phyloP scores from a whole-genome alignment of 2,113 vertebrate species.

The Pithys albifrons region DNA sequence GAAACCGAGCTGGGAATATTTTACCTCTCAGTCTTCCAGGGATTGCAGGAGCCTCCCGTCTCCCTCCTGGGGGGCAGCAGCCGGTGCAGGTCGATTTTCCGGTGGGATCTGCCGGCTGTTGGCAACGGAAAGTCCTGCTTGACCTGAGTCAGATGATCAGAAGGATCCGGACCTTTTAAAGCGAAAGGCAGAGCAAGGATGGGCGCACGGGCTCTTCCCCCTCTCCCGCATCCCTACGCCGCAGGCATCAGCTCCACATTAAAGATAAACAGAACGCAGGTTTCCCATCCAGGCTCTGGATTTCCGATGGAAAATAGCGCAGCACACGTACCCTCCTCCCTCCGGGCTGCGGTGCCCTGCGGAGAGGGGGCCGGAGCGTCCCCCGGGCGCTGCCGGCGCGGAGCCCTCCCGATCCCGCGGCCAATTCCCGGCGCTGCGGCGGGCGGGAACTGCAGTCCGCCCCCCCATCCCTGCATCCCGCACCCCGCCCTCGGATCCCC shows the following conservation, averaged over 20 bases:
- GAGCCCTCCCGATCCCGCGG: not conserved
- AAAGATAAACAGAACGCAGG: not conserved
- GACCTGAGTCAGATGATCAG: constrained; percentile 25
- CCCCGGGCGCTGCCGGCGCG: not conserved
- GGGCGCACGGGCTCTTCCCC: not conserved
- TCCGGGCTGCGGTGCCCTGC: not conserved
- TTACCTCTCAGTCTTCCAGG: constrained; percentile 18
- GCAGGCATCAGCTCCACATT: not conserved
- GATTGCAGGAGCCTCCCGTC: not conserved
- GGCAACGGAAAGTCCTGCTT: not conserved
- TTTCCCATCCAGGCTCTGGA: not conserved
- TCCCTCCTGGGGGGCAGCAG: not conserved
- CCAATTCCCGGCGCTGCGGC: not conserved
- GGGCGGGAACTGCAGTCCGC: not conserved
- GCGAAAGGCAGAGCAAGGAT: not conserved
- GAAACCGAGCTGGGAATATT: not conserved
- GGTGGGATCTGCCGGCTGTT: not conserved
- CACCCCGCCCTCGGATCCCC: not conserved
- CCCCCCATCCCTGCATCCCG: not conserved
- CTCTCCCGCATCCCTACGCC: not conserved
- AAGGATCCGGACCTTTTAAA: constrained; percentile 32
- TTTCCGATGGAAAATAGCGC: not conserved
- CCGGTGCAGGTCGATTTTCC: not conserved
- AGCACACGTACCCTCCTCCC: not conserved
- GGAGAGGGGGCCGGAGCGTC: not conserved